Evolutionary conservation across 2,888 invertebrate species (phyloP).

Genomic region (Drosophila incognita): DNA sequence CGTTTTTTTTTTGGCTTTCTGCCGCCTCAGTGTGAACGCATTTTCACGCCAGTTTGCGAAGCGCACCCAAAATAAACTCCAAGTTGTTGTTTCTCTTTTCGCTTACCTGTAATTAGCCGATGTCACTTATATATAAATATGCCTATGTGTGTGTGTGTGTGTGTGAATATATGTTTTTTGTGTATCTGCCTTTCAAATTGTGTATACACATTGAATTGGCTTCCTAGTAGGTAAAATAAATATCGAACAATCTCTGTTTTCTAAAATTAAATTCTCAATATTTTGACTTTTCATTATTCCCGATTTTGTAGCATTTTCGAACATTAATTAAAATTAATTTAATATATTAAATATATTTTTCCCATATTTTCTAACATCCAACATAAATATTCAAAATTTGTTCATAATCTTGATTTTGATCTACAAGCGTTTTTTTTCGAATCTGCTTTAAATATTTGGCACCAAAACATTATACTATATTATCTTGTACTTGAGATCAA

Average conservation of each 20-base stretch:
- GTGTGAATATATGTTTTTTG: constrained; percentile 30
- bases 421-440: constrained; percentile 41
- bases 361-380: neutral
- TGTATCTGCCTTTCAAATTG: constrained; percentile 47
- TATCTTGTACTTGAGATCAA: constrained; percentile 22
- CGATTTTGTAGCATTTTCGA: neutral
- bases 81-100: constrained; percentile 49
- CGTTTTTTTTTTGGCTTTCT: constrained; percentile 15
- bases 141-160: constrained; percentile 24
- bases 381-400: neutral
- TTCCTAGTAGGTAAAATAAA: constrained; percentile 43
- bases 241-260: constrained; percentile 34
- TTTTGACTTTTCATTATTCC: neutral
- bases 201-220: constrained; percentile 49
- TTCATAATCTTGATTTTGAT: constrained; percentile 24
- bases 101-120: constrained; percentile 82
- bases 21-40: constrained; percentile 64
- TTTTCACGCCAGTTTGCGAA: constrained; percentile 67
- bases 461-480: constrained; percentile 43
- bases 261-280: constrained; percentile 20
- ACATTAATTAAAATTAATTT: neutral
- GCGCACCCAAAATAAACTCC: constrained; percentile 70
- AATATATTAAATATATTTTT: neutral
- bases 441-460: constrained; percentile 64
- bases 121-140: constrained; percentile 54